A percentile compares a stretch with the other conserved stretches of the same genome.
Evolutionary conservation across 2,113 vertebrate genomes (phyloP).

Genomic region (Ailurus styani): DNA sequence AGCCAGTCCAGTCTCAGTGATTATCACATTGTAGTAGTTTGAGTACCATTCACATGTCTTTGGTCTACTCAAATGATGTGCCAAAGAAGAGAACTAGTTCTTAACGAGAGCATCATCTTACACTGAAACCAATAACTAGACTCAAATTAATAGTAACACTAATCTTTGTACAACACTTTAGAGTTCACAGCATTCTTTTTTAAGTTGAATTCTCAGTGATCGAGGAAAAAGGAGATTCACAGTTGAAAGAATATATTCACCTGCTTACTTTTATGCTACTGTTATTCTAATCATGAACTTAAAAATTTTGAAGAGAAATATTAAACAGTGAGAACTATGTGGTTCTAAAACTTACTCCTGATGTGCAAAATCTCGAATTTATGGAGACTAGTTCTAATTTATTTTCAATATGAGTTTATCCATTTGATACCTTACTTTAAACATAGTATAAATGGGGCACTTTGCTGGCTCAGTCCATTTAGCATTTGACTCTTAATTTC

Average conservation of each 20-base stretch:
- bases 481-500: not conserved
- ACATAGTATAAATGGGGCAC: not conserved
- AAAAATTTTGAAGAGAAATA: not conserved
- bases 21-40: not conserved
- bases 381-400: not conserved
- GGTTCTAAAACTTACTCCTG: not conserved
- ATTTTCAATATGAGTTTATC: not conserved
- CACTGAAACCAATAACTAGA: not conserved
- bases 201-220: not conserved
- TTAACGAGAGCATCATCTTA: not conserved
- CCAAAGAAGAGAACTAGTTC: not conserved
- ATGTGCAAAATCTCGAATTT: not conserved
- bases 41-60: not conserved
- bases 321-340: not conserved
- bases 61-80: not conserved
- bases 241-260: not conserved
- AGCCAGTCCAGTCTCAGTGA: not conserved
- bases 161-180: not conserved
- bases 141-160: not conserved
- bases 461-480: not conserved
- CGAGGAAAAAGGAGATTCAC: not conserved
- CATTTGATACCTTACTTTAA: not conserved
- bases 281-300: not conserved
- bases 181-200: not conserved
- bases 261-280: not conserved